Conservation (phyloP, 1,140 invertebrate species). For the Oryzaephilus surinamensis region DNA sequence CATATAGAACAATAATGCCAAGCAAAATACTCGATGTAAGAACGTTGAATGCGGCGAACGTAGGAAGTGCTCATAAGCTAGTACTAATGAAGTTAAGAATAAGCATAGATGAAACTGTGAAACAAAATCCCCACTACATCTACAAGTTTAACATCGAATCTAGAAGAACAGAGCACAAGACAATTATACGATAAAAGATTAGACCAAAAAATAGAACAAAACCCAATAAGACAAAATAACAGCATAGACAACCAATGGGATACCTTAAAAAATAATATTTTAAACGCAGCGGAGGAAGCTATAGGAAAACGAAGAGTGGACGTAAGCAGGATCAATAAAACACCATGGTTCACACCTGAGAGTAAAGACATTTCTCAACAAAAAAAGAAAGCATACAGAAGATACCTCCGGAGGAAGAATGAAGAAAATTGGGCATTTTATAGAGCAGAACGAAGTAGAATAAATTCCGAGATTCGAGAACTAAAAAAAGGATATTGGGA, state of each 20-base stretch:
- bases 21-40: slow-evolving; percentile 4
- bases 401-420: too few relatives aligned
- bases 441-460: not conserved
- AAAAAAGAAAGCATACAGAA: too few relatives aligned
- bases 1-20: not conserved
- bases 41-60: slow-evolving; percentile 4
- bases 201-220: slow-evolving; percentile 1
- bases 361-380: not conserved
- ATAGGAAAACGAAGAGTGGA: too few relatives aligned
- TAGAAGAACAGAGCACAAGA: not conserved
- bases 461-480: not conserved
- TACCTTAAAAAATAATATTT: not conserved
- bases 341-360: not conserved
- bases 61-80: slow-evolving; percentile 2
- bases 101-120: not conserved
- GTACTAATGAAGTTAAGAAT: slow-evolving; percentile 1
- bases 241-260: not conserved
- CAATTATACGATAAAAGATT: not conserved
- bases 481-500: slow-evolving; percentile 1
- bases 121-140: not conserved
- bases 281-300: not conserved
- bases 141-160: slow-evolving; percentile 4
- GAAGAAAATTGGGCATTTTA: not conserved
- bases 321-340: too few relatives aligned
- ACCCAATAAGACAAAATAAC: not conserved